These are phyloP conservation scores for Micoletzkya japonica DNA, from an alignment of 2,888 invertebrate genomes.

Conservation along the genomic window DNA sequence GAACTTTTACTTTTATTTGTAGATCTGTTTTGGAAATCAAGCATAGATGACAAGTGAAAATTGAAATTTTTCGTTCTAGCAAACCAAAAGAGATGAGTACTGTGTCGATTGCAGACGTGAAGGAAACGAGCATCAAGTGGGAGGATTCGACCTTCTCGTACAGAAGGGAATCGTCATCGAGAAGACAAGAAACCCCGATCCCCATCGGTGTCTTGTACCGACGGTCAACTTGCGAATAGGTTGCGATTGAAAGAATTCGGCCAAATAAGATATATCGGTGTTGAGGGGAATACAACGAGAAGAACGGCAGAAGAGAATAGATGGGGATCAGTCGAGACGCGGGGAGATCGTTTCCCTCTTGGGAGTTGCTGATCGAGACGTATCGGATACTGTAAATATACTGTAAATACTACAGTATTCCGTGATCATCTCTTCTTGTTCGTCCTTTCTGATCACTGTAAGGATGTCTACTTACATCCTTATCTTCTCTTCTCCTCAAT, in stretches of 20 bases:
- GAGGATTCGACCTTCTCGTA: slow-evolving; percentile 72
- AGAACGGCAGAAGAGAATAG: too few species aligned
- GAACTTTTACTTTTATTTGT: background rate
- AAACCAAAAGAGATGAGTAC: background rate
- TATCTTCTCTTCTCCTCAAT: too few species aligned
- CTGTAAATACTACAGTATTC: too few species aligned
- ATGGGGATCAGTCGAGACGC: too few species aligned
- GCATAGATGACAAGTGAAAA: too few species aligned
- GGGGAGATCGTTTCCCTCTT: too few species aligned
- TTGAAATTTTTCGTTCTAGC: background rate
- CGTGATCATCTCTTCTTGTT: too few species aligned
- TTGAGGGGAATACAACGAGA: slow-evolving; percentile 23
- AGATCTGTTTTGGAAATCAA: too few species aligned
- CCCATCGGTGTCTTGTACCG: slow-evolving; percentile 35
- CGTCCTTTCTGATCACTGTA: too few species aligned
- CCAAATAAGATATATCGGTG: background rate
- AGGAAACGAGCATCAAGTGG: slow-evolving; percentile 70
- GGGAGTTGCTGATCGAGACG: too few species aligned
- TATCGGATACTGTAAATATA: background rate
- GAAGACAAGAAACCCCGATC: slow-evolving; percentile 38
- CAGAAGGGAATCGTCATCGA: slow-evolving; percentile 64
- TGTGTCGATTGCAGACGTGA: slow-evolving; percentile 65
- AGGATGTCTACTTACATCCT: too few species aligned
- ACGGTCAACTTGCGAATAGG: slow-evolving; percentile 46
- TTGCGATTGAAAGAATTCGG: background rate